phyloP scores from a whole-genome alignment of 2,888 invertebrate species.

The Eugnorisma glareosa region DNA sequence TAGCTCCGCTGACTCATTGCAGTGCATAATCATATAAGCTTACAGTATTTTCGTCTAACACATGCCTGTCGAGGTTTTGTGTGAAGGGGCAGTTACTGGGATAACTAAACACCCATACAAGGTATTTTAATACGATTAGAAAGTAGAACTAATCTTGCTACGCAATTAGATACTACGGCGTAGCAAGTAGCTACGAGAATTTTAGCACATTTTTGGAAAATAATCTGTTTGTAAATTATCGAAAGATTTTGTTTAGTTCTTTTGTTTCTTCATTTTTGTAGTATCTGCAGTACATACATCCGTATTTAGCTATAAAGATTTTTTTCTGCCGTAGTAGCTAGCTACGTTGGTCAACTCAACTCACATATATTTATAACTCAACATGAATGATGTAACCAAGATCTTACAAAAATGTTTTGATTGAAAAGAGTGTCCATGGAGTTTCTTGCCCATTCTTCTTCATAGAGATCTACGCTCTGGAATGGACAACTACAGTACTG shows the following conservation, averaged over 20 bases:
- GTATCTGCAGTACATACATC: no score
- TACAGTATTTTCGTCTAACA: not conserved
- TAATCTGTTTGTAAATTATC: not conserved
- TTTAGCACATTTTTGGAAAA: constrained; percentile 6
- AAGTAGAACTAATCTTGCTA: not conserved
- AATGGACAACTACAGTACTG: no score
- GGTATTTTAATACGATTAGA: not conserved
- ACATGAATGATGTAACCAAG: no score
- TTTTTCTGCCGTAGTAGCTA: no score
- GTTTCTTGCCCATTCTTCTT: no score
- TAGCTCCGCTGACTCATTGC: not conserved
- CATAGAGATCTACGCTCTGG: no score
- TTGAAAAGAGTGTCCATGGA: no score
- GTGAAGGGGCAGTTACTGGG: not conserved
- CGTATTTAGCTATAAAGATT: no score
- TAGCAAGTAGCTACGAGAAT: constrained; percentile 18
- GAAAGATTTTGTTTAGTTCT: not conserved
- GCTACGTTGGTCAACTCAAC: no score
- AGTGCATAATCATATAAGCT: not conserved
- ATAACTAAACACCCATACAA: not conserved
- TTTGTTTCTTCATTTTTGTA: no score
- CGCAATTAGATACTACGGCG: constrained; percentile 10
- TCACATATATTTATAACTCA: no score
- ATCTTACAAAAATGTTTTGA: no score
- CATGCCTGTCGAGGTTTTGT: not conserved